These are phyloP conservation scores for Eulemur coronatus DNA, from an alignment of 2,797 vertebrate species.

Conservation along the genomic window DNA sequence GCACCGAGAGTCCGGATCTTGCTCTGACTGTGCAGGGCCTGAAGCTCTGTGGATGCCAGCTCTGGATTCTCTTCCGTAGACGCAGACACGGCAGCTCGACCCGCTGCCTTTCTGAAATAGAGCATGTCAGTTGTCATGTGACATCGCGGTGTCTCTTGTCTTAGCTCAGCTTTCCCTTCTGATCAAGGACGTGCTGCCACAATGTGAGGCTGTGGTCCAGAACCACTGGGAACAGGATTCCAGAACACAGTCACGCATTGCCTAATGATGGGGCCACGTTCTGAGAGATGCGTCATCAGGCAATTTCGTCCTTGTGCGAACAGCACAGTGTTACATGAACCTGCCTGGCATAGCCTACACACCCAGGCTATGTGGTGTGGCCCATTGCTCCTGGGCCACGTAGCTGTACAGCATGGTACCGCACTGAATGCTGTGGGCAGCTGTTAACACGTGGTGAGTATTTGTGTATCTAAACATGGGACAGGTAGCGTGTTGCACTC, in stretches of 20 bases:
- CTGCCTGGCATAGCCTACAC: not conserved
- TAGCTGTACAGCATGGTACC: not conserved
- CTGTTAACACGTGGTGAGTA: no score
- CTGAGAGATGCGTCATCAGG: not conserved
- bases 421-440: not conserved
- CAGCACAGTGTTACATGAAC: not conserved
- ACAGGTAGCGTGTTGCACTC: not conserved
- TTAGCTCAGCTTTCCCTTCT: not conserved
- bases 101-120: not conserved
- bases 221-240: not conserved
- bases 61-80: not conserved
- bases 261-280: not conserved
- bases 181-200: not conserved
- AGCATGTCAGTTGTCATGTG: not conserved
- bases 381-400: not conserved
- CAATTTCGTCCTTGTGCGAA: not conserved
- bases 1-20: not conserved
- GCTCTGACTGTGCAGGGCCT: not conserved
- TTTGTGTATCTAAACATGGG: not conserved
- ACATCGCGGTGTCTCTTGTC: rapidly evolving
- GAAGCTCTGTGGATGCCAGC: no score
- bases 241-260: not conserved
- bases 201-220: not conserved
- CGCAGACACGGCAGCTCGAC: not conserved
- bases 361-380: not conserved